These are phyloP conservation scores for Perca flavescens DNA, from an alignment of 2,113 vertebrate species.

Conservation along the genomic window DNA sequence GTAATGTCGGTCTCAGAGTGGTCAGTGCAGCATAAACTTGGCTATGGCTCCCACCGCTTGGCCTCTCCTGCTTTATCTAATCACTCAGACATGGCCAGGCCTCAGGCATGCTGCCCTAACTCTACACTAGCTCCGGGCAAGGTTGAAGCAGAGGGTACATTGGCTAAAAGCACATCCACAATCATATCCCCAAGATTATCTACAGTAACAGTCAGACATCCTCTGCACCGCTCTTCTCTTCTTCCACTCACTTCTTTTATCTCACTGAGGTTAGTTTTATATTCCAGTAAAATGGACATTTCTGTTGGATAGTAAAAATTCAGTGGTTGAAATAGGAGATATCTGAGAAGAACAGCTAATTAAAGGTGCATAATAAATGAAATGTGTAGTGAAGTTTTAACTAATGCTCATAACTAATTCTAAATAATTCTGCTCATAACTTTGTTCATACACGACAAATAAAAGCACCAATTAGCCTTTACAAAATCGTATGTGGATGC, in stretches of 20 bases:
- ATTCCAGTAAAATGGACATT: constrained; percentile 23
- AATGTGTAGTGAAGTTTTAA: constrained; percentile 19
- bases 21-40: constrained; percentile 68
- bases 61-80: constrained; percentile 81
- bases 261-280: constrained; percentile 27
- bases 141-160: constrained; percentile 77
- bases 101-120: constrained; percentile 75
- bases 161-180: constrained; percentile 67
- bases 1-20: constrained; percentile 38
- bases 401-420: constrained; percentile 19
- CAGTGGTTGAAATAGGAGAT: constrained; percentile 7
- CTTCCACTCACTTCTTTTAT: constrained; percentile 36
- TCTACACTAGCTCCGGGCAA: constrained; percentile 78
- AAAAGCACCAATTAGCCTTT: constrained; percentile 15
- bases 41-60: constrained; percentile 66
- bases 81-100: constrained; percentile 79
- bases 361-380: constrained; percentile 27
- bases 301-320: constrained; percentile 14
- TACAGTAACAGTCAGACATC: constrained; percentile 53
- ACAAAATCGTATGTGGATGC: constrained; percentile 20
- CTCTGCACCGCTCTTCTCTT: constrained; percentile 43
- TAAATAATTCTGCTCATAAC: constrained; percentile 23
- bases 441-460: constrained; percentile 28
- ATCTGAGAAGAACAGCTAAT: constrained; percentile 33
- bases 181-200: constrained; percentile 72